phyloP scores from a whole-genome alignment of 1,140 invertebrate genomes.

The Sycophila sp. region DNA sequence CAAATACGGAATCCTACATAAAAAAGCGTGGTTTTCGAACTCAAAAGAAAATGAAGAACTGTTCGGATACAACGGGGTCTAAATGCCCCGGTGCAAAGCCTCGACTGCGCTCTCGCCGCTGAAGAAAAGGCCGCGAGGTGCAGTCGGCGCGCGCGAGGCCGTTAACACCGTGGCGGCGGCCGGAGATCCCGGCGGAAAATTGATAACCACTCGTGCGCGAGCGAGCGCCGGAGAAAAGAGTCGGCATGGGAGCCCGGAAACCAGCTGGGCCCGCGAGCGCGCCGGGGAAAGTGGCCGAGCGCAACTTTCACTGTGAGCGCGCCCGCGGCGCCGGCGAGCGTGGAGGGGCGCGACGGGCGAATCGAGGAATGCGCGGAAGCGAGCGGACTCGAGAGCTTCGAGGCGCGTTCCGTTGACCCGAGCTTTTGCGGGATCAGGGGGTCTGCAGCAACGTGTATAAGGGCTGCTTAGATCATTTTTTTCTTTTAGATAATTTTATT shows the following conservation, averaged over 20 bases:
- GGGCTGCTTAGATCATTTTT: too few relatives aligned
- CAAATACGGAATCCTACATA: too few relatives aligned
- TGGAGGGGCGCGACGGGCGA: background rate
- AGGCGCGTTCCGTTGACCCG: background rate
- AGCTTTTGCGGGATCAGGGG: background rate
- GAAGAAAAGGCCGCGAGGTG: too few relatives aligned
- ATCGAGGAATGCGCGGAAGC: background rate
- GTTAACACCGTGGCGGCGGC: conserved; percentile 13
- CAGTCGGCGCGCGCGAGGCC: too few relatives aligned
- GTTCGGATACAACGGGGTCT: too few relatives aligned
- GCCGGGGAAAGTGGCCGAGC: conserved; percentile 61
- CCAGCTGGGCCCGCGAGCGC: conserved; percentile 52
- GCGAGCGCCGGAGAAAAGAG: background rate
- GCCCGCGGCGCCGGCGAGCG: conserved; percentile 32
- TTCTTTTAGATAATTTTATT: too few relatives aligned
- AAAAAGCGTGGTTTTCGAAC: too few relatives aligned
- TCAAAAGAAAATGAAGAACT: too few relatives aligned
- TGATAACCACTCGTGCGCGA: conserved; percentile 30
- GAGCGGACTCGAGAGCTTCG: background rate
- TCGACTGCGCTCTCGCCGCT: too few relatives aligned
- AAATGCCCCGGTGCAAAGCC: too few relatives aligned
- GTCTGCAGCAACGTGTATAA: too few relatives aligned
- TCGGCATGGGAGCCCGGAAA: conserved; percentile 56
- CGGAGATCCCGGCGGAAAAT: conserved; percentile 25
- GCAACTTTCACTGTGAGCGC: conserved; percentile 65